Evolutionary conservation across 2,113 vertebrate species (phyloP).

Genomic region (Rattus norvegicus): DNA sequence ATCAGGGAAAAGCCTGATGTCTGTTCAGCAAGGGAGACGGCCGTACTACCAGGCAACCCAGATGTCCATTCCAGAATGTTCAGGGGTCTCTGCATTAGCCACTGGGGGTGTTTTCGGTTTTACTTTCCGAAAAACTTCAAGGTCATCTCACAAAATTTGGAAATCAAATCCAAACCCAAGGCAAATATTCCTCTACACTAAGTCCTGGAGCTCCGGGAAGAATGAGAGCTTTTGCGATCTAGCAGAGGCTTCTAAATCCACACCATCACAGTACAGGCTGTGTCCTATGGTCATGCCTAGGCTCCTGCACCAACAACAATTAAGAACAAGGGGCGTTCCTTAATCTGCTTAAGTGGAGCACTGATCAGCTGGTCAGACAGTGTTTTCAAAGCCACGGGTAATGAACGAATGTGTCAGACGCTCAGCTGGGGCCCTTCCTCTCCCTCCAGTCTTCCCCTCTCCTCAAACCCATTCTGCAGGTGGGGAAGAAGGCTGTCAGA

Average conservation of each 20-base stretch:
- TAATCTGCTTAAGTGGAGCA: not conserved
- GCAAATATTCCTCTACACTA: not conserved
- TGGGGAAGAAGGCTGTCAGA: not conserved
- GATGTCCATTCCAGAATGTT: not conserved
- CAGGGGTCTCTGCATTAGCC: not conserved
- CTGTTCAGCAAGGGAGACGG: not conserved
- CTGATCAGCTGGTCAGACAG: not conserved
- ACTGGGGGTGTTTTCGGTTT: not conserved
- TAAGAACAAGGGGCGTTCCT: slow-evolving; percentile 21
- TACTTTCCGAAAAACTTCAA: slow-evolving; percentile 49
- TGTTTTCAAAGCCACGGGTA: not conserved
- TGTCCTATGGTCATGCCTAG: not conserved
- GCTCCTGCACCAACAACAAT: slow-evolving; percentile 43
- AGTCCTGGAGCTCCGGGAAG: not conserved
- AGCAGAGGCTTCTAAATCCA: not conserved
- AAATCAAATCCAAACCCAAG: not conserved
- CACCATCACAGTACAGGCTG: not conserved
- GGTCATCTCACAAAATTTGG: slow-evolving; percentile 55
- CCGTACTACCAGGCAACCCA: not conserved
- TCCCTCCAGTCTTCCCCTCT: not conserved
- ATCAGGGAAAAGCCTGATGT: fast-evolving
- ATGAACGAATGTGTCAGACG: slow-evolving; percentile 47
- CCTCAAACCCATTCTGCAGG: not conserved
- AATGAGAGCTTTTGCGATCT: not conserved
- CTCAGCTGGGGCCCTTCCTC: not conserved